Base-by-base conservation (phyloP, 2,888 invertebrate genomes). In the Prenolepis imparis region DNA sequence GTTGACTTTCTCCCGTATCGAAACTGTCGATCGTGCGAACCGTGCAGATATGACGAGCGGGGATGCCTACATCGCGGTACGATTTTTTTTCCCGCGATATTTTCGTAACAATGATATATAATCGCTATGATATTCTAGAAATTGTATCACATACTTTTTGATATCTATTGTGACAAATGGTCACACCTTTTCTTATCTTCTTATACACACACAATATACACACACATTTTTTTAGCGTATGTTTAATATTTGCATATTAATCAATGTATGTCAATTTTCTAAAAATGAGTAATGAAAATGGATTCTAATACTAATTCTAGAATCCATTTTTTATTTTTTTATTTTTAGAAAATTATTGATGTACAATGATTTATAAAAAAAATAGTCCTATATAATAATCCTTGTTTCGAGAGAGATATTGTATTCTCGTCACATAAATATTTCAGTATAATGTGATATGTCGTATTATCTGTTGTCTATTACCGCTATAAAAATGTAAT, bases 1-100 rank as follows among this genome's bases (percentile, higher is more conserved):
- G 86, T 90, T 90, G 87, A 90, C 90, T 90, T 90, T 90, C 90
- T 88, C 90, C 81, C 86, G 68, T 90, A 89, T 89, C 90, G 89
- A 84, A 74, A 88, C 87, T 89, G 87, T 86, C 88, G 86, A 75
- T 90, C 89, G 83, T 89, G 87, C 84, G 85, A 88, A 88, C 89
- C 82, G 82, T 61, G 83, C 82, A 80, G 82, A 87, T 85, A 89
- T 77, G 44, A 75, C 82, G 83, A 87, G 39, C 12, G 48, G 63
- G 44, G 73, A 82, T 74, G 44, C 59, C 57, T 57, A 55, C 11
- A 72, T 61, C 21, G 68, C 1, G 18, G 0, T 21, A 55, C 18
- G 5, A 6, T 52, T 52, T n/a, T 52, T 39, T 52, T 28, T 52
- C 32, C 0, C 55, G 36, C n/a, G n/a, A 24, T 72, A 39, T 72